These are phyloP conservation scores for Sebastes oblongus DNA, from an alignment of 2,797 vertebrate genomes.

Conservation along the genomic window DNA sequence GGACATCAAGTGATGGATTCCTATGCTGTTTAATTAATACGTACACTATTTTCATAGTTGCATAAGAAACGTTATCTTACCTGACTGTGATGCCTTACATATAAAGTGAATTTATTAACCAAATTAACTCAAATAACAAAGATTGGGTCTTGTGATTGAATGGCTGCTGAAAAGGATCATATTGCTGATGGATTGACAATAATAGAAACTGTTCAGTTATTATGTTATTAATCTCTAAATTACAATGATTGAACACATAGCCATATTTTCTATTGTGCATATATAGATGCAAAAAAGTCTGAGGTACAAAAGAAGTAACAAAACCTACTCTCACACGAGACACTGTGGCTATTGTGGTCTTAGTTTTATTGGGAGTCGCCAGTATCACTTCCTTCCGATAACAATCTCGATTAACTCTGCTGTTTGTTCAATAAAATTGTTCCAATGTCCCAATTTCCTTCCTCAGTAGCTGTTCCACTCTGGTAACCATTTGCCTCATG, in stretches of 20 bases:
- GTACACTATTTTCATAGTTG: background rate
- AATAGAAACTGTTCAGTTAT: background rate
- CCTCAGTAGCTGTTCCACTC: constrained; percentile 36
- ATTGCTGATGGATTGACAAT: background rate
- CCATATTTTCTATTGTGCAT: background rate
- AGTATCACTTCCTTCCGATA: constrained; percentile 62
- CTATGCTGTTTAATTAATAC: background rate
- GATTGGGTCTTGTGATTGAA: background rate
- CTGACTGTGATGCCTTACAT: background rate
- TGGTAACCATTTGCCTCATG: constrained; percentile 26
- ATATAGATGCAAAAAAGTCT: background rate
- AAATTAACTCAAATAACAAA: background rate
- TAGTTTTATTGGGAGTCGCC: constrained; percentile 62
- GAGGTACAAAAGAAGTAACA: background rate
- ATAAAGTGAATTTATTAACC: background rate
- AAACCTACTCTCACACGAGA: background rate
- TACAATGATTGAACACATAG: background rate
- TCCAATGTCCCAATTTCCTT: constrained; percentile 55
- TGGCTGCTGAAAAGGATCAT: background rate
- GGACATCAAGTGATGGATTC: background rate
- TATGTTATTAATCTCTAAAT: background rate
- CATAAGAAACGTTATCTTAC: background rate
- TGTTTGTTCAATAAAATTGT: constrained; percentile 57
- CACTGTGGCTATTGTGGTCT: constrained; percentile 44
- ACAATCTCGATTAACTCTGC: constrained; percentile 43